Conservation (phyloP, 2,888 invertebrate species). For the Heliothis peltigera region DNA sequence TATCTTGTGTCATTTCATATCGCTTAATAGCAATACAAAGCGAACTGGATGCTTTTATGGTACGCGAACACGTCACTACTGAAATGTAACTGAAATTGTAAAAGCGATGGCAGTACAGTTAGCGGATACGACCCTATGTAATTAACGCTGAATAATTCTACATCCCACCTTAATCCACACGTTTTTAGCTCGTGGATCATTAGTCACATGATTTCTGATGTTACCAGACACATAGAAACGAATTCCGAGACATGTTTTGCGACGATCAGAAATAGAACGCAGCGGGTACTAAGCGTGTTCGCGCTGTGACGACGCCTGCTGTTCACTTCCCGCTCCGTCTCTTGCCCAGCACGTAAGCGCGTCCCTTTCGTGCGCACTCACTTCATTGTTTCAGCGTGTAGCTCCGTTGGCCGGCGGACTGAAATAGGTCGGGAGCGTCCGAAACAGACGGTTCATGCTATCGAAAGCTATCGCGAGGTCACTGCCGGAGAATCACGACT, state of each 20-base stretch:
- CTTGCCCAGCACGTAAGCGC: slow-evolving; percentile 77
- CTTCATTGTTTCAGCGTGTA: slow-evolving; percentile 87
- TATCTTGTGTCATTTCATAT: slow-evolving; percentile 73
- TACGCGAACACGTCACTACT: slow-evolving; percentile 67
- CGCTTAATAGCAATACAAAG: slow-evolving; percentile 71
- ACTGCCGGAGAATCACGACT: slow-evolving; percentile 82
- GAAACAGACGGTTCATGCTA: slow-evolving; percentile 86
- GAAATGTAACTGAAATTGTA: slow-evolving; percentile 64
- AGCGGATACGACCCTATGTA: slow-evolving; percentile 53
- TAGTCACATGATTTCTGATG: slow-evolving; percentile 89
- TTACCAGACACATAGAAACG: slow-evolving; percentile 88
- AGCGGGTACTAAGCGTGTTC: slow-evolving; percentile 87
- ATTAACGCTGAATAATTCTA: slow-evolving; percentile 49
- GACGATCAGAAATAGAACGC: slow-evolving; percentile 88
- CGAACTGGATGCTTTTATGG: slow-evolving; percentile 68
- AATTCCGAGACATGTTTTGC: slow-evolving; percentile 90
- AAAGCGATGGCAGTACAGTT: slow-evolving; percentile 57
- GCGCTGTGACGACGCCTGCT: slow-evolving; percentile 83
- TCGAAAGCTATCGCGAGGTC: slow-evolving; percentile 87
- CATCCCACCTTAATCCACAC: slow-evolving; percentile 63
- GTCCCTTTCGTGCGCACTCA: slow-evolving; percentile 82
- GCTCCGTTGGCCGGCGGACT: slow-evolving; percentile 85
- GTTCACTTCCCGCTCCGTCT: slow-evolving; percentile 80
- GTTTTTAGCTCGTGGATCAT: slow-evolving; percentile 77
- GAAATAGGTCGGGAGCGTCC: slow-evolving; percentile 88